Evolutionary conservation across 2,113 vertebrate genomes (phyloP), one percentile per base, ranked within the genome.

Genomic region (Ictidomys tridecemlineatus): DNA sequence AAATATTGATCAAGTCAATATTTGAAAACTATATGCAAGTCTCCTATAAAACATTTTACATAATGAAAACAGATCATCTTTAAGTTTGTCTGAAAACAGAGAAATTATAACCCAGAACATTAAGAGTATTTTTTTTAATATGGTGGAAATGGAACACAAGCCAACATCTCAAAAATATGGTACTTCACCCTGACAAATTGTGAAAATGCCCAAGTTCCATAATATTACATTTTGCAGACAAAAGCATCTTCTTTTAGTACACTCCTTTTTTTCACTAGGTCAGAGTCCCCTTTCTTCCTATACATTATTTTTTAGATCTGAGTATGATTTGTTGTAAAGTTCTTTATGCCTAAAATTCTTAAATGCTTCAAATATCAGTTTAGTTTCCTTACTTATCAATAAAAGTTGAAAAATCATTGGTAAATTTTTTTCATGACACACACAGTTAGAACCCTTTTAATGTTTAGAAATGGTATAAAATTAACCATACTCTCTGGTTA

Each of bases 61-160:
- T n/a, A 97, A 95, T 85, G 45, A 79, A 97, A 97, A 93, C 89
- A 96, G 77, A 97, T 96, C 72, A 53, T 95, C 69, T 73, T 97
- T 78, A 88, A 53, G 61, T 92, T 85, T 95, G 73, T 51, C 93
- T 91, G 80, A 80, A 94, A 97, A 97, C 32, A 92, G 89, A 65
- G 48, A 97, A 96, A 97, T 91, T 86, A 93, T 83, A 97, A 91
- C 32, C 67, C 92, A 95, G 76, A 95, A 86, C 53, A 85, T 10
- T 63, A 96, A 85, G 32, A 65, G 11, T 78, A 73, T 82, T 95
- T 97, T 95, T 95, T 51, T 95, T 93, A 85, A 63, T 93, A 30
- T 77, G 67, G 79, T 91, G 77, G 63, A 82, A 34, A 97, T 94
- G 32, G 45, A 51, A 96, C 22, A 89, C 8, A 96, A 95, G 53